Conservation (phyloP, 2,113 vertebrate species). For the Orycteropus afer region DNA sequence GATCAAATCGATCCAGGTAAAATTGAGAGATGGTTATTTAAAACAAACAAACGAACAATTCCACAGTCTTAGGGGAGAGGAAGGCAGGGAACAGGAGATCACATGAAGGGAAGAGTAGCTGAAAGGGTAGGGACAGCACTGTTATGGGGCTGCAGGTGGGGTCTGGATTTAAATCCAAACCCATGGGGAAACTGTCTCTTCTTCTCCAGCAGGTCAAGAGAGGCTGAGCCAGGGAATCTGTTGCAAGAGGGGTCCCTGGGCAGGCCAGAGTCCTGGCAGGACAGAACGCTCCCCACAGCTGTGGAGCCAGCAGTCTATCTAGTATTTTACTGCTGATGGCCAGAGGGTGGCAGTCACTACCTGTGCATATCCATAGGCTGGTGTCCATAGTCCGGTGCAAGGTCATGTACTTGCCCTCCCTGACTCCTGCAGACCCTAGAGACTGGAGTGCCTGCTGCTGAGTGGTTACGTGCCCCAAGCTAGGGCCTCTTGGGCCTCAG, state of each 20-base stretch:
- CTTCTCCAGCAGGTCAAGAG: background rate
- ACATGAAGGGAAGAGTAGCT: background rate
- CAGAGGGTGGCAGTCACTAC: slow-evolving; percentile 61
- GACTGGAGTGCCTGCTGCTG: background rate
- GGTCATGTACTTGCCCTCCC: background rate
- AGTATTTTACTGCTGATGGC: background rate
- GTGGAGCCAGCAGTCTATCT: background rate
- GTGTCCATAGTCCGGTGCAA: rapidly evolving
- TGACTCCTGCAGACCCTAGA: background rate
- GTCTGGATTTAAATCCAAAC: background rate
- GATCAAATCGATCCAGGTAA: background rate
- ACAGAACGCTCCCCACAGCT: background rate
- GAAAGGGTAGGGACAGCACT: background rate
- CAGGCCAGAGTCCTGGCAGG: background rate
- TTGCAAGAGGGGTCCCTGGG: background rate
- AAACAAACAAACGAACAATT: background rate
- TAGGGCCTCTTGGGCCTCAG: background rate
- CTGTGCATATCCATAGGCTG: rapidly evolving
- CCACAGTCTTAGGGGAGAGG: background rate
- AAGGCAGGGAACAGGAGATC: background rate
- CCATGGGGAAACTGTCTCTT: rapidly evolving
- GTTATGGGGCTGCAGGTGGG: background rate
- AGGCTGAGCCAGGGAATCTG: background rate
- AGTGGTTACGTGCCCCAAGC: background rate
- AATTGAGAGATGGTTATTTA: background rate